Conservation (phyloP, 37 sponge, comb jelly and placozoan genomes). For the Aphrocallistes beatrix region DNA sequence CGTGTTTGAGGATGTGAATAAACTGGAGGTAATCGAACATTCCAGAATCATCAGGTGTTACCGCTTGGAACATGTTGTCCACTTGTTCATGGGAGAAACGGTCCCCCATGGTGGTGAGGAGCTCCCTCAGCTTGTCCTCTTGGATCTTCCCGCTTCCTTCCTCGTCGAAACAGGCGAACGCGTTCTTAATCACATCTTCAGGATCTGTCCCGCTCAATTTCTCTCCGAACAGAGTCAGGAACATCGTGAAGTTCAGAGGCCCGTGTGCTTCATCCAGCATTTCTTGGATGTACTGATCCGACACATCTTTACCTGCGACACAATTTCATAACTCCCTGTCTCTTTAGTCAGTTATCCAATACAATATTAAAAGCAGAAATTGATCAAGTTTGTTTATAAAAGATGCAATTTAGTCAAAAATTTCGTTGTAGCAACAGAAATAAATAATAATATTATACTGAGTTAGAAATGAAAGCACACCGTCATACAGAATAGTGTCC, state of each 20-base stretch:
- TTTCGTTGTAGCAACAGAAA: too few species aligned
- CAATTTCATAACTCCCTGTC: too few species aligned
- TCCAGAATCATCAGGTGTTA: constrained; percentile 71
- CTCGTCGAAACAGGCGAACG: constrained; percentile 95
- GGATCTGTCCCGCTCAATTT: constrained; percentile 70
- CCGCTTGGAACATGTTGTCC: constrained; percentile 86
- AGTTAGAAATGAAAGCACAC: too few species aligned
- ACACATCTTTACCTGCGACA: neutral
- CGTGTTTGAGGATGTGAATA: constrained; percentile 88
- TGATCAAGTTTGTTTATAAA: too few species aligned
- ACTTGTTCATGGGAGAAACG: constrained; percentile 68
- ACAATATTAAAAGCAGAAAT: too few species aligned
- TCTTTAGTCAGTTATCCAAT: too few species aligned
- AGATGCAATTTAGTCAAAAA: too few species aligned
- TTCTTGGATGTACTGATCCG: neutral
- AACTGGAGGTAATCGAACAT: constrained; percentile 90
- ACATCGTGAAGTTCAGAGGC: constrained; percentile 10
- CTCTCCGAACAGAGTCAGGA: constrained; percentile 17
- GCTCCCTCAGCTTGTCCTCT: constrained; percentile 80
- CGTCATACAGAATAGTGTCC: too few species aligned
- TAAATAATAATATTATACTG: too few species aligned
- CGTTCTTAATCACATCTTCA: constrained; percentile 95
- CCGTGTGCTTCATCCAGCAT: neutral
- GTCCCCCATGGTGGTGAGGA: constrained; percentile 95
- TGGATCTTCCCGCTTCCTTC: constrained; percentile 82